These are phyloP conservation scores for Stegostoma tigrinum DNA, from an alignment of 2,113 vertebrate genomes.

Conservation along the genomic window DNA sequence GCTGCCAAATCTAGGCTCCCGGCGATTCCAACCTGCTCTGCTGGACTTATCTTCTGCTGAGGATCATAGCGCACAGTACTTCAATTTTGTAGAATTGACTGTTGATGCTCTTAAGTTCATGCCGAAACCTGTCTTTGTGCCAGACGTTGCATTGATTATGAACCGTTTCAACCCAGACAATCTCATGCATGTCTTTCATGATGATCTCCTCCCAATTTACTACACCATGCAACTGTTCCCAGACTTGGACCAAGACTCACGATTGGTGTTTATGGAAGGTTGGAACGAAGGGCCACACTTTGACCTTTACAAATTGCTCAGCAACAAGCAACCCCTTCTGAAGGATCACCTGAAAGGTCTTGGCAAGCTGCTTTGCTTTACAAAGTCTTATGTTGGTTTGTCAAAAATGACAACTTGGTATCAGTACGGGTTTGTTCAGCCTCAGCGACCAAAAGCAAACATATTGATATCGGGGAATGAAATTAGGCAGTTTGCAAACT, in stretches of 20 bases:
- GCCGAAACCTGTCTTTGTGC: constrained; percentile 90
- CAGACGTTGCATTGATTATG: constrained; percentile 81
- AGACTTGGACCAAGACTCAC: constrained; percentile 71
- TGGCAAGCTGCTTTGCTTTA: constrained; percentile 90
- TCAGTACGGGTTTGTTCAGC: constrained; percentile 94
- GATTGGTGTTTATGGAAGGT: constrained; percentile 95
- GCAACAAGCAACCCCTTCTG: constrained; percentile 84
- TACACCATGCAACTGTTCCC: constrained; percentile 92
- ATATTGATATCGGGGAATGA: constrained; percentile 87
- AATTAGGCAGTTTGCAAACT: constrained; percentile 79
- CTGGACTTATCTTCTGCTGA: constrained; percentile 91
- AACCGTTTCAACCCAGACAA: constrained; percentile 98
- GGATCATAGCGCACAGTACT: constrained; percentile 96
- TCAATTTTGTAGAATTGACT: constrained; percentile 92
- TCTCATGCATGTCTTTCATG: constrained; percentile 95
- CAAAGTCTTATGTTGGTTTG: constrained; percentile 83
- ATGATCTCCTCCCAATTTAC: constrained; percentile 86
- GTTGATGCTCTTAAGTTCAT: constrained; percentile 80
- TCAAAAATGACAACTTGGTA: constrained; percentile 98
- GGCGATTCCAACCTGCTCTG: constrained; percentile 89
- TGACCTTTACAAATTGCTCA: constrained; percentile 84
- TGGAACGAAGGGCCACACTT: constrained; percentile 86
- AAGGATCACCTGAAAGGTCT: constrained; percentile 80
- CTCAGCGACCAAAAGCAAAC: constrained; percentile 93
- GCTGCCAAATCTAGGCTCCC: constrained; percentile 86